Conservation (phyloP, 2,113 vertebrate genomes). For the Corythoichthys intestinalis region DNA sequence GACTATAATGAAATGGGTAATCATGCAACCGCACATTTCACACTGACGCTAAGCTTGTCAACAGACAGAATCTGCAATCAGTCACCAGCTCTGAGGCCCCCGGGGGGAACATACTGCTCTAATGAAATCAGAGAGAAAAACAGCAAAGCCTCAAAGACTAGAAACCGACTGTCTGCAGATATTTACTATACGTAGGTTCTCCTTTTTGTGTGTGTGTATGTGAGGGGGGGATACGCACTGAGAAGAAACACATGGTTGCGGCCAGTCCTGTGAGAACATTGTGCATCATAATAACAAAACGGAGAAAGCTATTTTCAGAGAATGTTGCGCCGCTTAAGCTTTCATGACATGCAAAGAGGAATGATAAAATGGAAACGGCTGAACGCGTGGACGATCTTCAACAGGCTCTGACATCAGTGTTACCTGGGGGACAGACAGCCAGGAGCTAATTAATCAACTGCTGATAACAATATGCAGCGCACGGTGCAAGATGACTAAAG, state of each 20-base stretch:
- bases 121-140: slow-evolving; percentile 53
- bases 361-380: slow-evolving; percentile 45
- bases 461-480: slow-evolving; percentile 30
- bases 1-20: slow-evolving; percentile 64
- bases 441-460: slow-evolving; percentile 51
- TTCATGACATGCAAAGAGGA: slow-evolving; percentile 36
- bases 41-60: slow-evolving; percentile 57
- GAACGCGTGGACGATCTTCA: slow-evolving; percentile 19
- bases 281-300: slow-evolving; percentile 37
- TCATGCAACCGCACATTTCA: slow-evolving; percentile 63
- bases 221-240: slow-evolving; percentile 31
- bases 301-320: slow-evolving; percentile 31
- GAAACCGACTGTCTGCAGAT: slow-evolving; percentile 25
- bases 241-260: slow-evolving; percentile 38
- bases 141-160: slow-evolving; percentile 43
- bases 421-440: slow-evolving; percentile 42
- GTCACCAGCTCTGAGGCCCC: slow-evolving; percentile 49
- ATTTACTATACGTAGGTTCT: slow-evolving; percentile 30
- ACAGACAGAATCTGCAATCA: slow-evolving; percentile 67
- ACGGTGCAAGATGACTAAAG: slow-evolving; percentile 25
- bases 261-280: slow-evolving; percentile 38
- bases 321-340: slow-evolving; percentile 21
- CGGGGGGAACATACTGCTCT: slow-evolving; percentile 33
- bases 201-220: slow-evolving; percentile 20
- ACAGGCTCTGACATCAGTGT: slow-evolving; percentile 27